Base-by-base conservation (phyloP, 1,140 invertebrate genomes). In the Palaemon carinicauda region DNA sequence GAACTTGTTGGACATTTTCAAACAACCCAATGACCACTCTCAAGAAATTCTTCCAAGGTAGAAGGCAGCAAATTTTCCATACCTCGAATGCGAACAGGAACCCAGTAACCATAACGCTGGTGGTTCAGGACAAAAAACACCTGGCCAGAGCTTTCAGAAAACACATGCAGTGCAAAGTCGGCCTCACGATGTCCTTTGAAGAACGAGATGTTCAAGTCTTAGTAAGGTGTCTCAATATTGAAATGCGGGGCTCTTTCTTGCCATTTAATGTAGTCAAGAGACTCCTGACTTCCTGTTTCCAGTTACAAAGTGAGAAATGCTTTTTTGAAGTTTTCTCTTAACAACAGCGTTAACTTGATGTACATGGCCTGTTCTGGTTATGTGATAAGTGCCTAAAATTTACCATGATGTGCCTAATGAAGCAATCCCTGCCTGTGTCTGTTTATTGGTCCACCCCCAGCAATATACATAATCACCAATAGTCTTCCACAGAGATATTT, bases 221-320 rank as follows among this genome's bases (percentile, higher is more conserved):
- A 81, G 80, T 27, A 81, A 50, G 29, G 80, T 81, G 27, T 53
- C 82, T 74, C 82, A 78, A 19, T 85, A 79, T 29, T 85, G 74
- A 65, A 69, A 85, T 41, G 82, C 21, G 14, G 69, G 81, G 21
- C 69, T 74, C 50, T 83, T 74, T 74, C 27, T 51, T 0, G 74
- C 21, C 50, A 83, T 53, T 12, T 83, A 14, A 19, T 83, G 69
- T 75, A 15, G 33, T 69, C 81, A 74, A 52, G 69, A 69, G 15
- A 74, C 81, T 83, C 53, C 69, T 41, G 33, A 4, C 33, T 41
- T 41, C 33, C 9, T 41, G 33, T 9, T 41, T 41, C 33, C 33
- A 41, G 33, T 9, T 53, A 69, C n/a, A n/a, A 74, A 24, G 3
- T 74, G 50, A 27, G 15, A 29, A 31, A 24, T 50, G 29, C 0